A percentile compares a stretch with the other conserved stretches of the same genome.
Conservation (phyloP, 2,113 vertebrate genomes). For the Entelurus aequoreus region DNA sequence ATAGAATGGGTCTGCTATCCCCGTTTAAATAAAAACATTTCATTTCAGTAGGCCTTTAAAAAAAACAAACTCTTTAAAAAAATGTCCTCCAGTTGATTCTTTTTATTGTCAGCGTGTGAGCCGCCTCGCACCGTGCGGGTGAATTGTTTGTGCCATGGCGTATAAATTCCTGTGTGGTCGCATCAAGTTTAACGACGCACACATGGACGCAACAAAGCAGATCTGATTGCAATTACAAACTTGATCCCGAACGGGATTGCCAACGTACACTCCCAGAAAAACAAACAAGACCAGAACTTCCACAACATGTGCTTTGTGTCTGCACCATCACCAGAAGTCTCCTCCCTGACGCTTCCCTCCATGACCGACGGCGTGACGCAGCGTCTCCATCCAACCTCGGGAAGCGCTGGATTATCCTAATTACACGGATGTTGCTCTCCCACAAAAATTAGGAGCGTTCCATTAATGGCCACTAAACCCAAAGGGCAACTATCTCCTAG, state of each 20-base stretch:
- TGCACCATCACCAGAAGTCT: constrained; percentile 11
- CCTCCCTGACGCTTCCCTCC: constrained; percentile 21
- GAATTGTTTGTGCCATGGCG: constrained; percentile 22
- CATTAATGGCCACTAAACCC: constrained; percentile 57
- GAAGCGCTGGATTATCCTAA: constrained; percentile 58
- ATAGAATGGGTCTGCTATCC: too few species aligned
- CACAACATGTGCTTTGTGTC: constrained; percentile 18
- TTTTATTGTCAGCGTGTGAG: background rate
- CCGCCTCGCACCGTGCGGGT: constrained; percentile 34
- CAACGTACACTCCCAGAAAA: constrained; percentile 24
- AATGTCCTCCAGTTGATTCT: background rate
- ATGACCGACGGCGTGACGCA: constrained; percentile 28
- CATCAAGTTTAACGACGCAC: constrained; percentile 53
- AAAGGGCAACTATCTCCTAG: constrained; percentile 48
- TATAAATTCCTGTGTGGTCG: constrained; percentile 28
- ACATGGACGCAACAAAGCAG: constrained; percentile 37
- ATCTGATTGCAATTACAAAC: constrained; percentile 55
- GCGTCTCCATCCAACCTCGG: constrained; percentile 33
- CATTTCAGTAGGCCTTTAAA: too few species aligned
- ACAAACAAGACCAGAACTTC: constrained; percentile 12
- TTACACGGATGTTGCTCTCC: constrained; percentile 56
- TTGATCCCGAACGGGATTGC: constrained; percentile 32
- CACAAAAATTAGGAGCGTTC: constrained; percentile 50
- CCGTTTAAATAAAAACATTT: too few species aligned
- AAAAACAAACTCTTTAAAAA: too few species aligned